Percentiles rank a stretch among this genome's conserved stretches.
These are phyloP conservation scores for Chaetogeoica ovagalla DNA, from an alignment of 2,888 invertebrate genomes.

Conservation along the genomic window DNA sequence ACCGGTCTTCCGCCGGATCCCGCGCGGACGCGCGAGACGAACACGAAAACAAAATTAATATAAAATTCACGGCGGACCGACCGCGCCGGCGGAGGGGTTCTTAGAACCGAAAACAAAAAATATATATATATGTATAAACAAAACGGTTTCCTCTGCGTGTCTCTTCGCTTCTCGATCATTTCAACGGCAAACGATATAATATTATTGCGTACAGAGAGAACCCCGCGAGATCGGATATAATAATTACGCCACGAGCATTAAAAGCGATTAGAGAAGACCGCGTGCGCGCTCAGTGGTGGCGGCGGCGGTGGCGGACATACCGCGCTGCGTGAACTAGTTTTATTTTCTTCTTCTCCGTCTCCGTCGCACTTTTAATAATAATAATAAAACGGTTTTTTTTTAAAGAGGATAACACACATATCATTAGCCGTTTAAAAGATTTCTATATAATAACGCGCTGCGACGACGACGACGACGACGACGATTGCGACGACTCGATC, in stretches of 20 bases:
- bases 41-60: neutral
- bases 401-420: conserved; percentile 51
- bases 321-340: conserved; percentile 45
- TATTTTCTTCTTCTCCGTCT: conserved; percentile 39
- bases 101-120: neutral
- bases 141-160: no score
- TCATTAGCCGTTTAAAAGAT: conserved; percentile 53
- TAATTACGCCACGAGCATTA: conserved; percentile 40
- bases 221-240: conserved; percentile 19
- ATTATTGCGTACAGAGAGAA: neutral
- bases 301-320: conserved; percentile 36
- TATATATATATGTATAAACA: no score
- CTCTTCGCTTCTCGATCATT: conserved; percentile 30
- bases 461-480: no score
- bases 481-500: conserved; percentile 15
- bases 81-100: neutral
- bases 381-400: conserved; percentile 45
- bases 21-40: conserved; percentile 23
- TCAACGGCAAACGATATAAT: neutral
- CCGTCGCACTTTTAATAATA: conserved; percentile 44
- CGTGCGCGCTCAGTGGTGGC: neutral
- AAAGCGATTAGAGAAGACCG: conserved; percentile 49
- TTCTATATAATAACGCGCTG: conserved; percentile 50
- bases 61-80: neutral
- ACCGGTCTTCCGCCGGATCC: conserved; percentile 16